Conservation (phyloP, 2,113 vertebrate genomes). For the Turnix velox region DNA sequence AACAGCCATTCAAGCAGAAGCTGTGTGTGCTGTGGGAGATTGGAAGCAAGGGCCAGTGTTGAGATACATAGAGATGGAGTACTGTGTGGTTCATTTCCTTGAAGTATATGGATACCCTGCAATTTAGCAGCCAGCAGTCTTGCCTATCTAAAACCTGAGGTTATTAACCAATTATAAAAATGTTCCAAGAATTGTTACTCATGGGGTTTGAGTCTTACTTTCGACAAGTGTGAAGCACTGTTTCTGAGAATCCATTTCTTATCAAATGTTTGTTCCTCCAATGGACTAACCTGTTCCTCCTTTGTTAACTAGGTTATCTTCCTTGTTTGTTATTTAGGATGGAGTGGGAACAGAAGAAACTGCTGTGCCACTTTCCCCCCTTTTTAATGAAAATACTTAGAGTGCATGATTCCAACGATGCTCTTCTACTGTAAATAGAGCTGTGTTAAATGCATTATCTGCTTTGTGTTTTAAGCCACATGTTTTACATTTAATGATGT, state of each 20-base stretch:
- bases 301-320: not conserved
- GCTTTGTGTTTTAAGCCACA: not conserved
- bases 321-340: not conserved
- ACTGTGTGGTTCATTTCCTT: not conserved
- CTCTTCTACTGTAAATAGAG: not conserved
- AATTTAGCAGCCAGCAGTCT: not conserved
- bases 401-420: not conserved
- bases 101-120: not conserved
- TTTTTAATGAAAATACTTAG: not conserved
- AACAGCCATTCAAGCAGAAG: not conserved
- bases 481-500: not conserved
- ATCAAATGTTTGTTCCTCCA: not conserved
- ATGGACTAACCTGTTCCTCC: not conserved
- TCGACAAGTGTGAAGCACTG: accelerated
- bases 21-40: not conserved
- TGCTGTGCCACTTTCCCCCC: not conserved
- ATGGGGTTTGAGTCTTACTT: not conserved
- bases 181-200: not conserved
- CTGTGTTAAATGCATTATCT: not conserved
- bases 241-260: not conserved
- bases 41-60: not conserved
- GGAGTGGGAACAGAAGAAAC: not conserved
- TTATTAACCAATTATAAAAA: not conserved
- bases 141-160: accelerated
- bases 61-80: not conserved